phyloP scores from a whole-genome alignment of 2,113 vertebrate species.

The Chamaetylas fuelleborni region DNA sequence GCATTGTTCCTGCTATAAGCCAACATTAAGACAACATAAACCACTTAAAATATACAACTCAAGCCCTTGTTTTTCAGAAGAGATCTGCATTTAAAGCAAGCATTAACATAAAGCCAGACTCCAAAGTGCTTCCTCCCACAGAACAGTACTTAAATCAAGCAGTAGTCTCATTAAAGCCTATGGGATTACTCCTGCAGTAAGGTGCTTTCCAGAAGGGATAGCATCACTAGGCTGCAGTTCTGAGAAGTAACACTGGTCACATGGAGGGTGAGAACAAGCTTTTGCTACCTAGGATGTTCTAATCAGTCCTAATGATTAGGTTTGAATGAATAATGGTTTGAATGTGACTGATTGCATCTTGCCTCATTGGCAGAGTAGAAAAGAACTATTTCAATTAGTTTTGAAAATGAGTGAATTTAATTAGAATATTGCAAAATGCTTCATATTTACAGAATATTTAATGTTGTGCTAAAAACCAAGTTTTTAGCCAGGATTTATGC shows the following conservation, averaged over 20 bases:
- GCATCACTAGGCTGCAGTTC: background rate
- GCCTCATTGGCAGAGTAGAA: background rate
- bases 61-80: background rate
- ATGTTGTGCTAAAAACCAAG: background rate
- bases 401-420: background rate
- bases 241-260: background rate
- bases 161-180: background rate
- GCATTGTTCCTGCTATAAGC: background rate
- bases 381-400: background rate
- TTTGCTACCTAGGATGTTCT: background rate
- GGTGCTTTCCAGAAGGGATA: background rate
- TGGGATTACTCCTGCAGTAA: background rate
- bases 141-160: background rate
- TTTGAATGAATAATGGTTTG: too few relatives aligned
- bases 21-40: background rate
- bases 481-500: slow-evolving; percentile 5
- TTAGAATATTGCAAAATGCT: background rate
- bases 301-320: background rate
- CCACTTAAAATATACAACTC: background rate
- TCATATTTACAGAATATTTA: background rate
- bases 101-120: background rate
- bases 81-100: background rate
- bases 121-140: background rate
- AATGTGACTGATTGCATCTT: background rate
- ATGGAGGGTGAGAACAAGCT: background rate